Conservation (phyloP, 2,888 invertebrate genomes). For the Sesia bembeciformis region DNA sequence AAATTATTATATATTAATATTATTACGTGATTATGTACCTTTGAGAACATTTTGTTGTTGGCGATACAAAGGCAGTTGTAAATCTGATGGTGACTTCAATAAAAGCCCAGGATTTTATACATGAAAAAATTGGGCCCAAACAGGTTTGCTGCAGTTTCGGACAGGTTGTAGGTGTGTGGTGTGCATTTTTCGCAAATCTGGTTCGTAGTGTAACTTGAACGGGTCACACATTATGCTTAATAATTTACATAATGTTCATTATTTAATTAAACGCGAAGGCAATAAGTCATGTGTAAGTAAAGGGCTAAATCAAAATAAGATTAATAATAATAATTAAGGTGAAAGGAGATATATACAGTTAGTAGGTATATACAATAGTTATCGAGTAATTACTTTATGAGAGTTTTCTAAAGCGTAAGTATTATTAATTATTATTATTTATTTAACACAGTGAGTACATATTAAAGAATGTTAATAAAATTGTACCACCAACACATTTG, state of each 20-base stretch:
- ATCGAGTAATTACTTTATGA: no score
- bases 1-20: constrained; percentile 5
- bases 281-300: not conserved
- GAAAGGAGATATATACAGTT: no score
- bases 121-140: constrained; percentile 25
- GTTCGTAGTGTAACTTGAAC: constrained; percentile 18
- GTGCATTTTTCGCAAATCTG: constrained; percentile 26
- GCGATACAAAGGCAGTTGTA: constrained; percentile 22
- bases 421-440: no score
- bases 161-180: constrained; percentile 17
- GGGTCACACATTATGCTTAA: constrained; percentile 4
- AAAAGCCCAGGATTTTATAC: constrained; percentile 37
- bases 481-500: no score
- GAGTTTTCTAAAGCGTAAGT: no score
- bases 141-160: constrained; percentile 27
- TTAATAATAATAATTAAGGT: no score
- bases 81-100: constrained; percentile 23
- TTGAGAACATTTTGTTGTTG: constrained; percentile 25
- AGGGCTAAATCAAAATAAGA: no score
- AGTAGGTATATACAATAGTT: no score
- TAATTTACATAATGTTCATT: not conserved
- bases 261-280: not conserved
- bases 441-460: no score
- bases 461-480: no score
- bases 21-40: constrained; percentile 6